phyloP scores from a whole-genome alignment of 2,113 vertebrate species.

The Cyprinus carpio region DNA sequence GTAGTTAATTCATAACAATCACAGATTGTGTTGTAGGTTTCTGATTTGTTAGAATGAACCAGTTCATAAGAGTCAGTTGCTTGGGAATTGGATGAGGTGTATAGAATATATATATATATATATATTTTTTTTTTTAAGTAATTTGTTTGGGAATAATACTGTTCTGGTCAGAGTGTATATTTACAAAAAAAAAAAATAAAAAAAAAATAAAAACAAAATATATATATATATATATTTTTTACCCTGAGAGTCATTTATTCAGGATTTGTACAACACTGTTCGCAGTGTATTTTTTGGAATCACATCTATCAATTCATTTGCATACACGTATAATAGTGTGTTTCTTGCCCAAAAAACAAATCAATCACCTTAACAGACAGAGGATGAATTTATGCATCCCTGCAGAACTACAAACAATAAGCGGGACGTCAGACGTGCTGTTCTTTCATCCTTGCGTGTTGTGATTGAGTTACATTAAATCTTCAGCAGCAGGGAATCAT shows the following conservation, averaged over 20 bases:
- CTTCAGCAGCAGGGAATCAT: conserved; percentile 24
- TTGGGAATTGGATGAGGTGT: background rate
- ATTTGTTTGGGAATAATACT: background rate
- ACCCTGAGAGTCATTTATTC: background rate
- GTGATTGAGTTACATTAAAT: background rate
- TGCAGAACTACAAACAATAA: conserved; percentile 5
- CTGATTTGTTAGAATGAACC: too few species aligned
- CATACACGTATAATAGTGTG: background rate
- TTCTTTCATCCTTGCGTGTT: background rate
- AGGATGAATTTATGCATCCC: background rate
- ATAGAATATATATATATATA: too few species aligned
- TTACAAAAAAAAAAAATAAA: background rate
- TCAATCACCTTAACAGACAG: background rate
- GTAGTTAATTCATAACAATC: too few species aligned
- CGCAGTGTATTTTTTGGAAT: background rate
- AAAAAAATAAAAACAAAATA: too few species aligned
- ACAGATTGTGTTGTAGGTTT: too few species aligned
- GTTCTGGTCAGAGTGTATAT: background rate
- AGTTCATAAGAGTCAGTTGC: background rate
- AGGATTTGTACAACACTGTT: too few species aligned
- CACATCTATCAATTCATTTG: background rate
- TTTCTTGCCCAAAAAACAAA: background rate
- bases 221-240: too few species aligned
- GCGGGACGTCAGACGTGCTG: background rate
- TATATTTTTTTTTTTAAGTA: accelerated